These are phyloP conservation scores for Hemichromis elongatus DNA, from an alignment of 2,113 vertebrate genomes.

Conservation along the genomic window DNA sequence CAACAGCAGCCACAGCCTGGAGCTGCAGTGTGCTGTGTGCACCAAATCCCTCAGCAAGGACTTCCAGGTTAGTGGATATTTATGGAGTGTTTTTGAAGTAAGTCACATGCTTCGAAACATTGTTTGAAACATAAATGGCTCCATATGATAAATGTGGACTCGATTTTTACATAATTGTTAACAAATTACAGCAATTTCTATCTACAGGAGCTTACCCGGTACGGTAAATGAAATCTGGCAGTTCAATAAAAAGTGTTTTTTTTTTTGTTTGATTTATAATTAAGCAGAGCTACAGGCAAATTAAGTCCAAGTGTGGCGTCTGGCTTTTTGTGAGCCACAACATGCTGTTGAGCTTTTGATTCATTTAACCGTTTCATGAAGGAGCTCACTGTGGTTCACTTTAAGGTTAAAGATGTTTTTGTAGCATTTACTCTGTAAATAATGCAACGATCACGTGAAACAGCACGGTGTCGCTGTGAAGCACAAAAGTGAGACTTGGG, in stretches of 20 bases:
- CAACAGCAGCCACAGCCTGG: conserved; percentile 45
- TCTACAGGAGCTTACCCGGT: background rate
- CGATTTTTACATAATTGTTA: too few relatives aligned
- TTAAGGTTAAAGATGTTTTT: background rate
- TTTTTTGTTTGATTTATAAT: too few relatives aligned
- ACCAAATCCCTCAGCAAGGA: conserved; percentile 82
- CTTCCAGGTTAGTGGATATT: conserved; percentile 75
- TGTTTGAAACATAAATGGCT: background rate
- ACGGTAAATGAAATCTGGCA: background rate
- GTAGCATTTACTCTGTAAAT: background rate
- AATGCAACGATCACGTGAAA: background rate
- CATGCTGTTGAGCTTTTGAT: background rate
- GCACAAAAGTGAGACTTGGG: background rate
- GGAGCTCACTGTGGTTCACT: background rate
- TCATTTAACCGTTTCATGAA: background rate
- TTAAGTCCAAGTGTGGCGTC: too few relatives aligned
- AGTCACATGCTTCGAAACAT: background rate
- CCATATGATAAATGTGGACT: background rate
- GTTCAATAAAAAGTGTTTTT: background rate
- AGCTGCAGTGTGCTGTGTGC: conserved; percentile 82
- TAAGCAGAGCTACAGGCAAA: too few relatives aligned
- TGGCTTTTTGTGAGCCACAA: background rate
- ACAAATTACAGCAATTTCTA: background rate
- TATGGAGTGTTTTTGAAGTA: rapidly evolving
- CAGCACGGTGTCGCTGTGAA: background rate